Evolutionary conservation across 2,888 invertebrate genomes (phyloP), one percentile per base, ranked within the genome.

Genomic region (Drosophila vallismaia): DNA sequence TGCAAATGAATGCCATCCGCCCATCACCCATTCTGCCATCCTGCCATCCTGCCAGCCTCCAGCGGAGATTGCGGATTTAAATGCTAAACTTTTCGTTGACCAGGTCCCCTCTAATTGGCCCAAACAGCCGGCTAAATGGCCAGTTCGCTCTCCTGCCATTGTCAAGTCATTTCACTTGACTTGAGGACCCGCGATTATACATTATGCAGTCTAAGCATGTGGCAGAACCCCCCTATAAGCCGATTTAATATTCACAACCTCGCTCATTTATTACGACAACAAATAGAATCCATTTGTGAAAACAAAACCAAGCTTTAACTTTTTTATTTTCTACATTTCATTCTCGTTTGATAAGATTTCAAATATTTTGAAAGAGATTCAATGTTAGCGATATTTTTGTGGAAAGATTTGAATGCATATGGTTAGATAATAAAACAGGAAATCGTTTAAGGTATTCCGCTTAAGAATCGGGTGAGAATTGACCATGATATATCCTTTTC

Each of bases 1-100:
- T 73, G 68, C 68, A 51, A 73, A 56, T 67, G 67, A 67, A 59
- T 36, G 29, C 49, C 59, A 44, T 52, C 28, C 53, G 45, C n/a
- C 26, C 38, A 0, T 14, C 14, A 14, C 14, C 29, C 10, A 6
- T 2, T 14, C 8, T 40, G n/a, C 48, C 10, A 12, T 8, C 28
- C 8, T 19, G 8, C 26, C 19, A 4, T 28, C 28, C 19, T 19
- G 7, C 24, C 38, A 29, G 10, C n/a, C 38, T 24, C 59, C 40
- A 33, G 29, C 60, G 29, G n/a, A 46, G 60, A 62, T 60, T 33
- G 45, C 58, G 44, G 58, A 46, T 29, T 48, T 38, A 29, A 60
- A 58, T 57, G 58, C 59, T 36, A 31, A 57, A 57, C 26, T 60
- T 57, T 58, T 60, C 58, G 60, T 36, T 38, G 45, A 29, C 58